Base-by-base conservation (phyloP, 2,113 vertebrate genomes). In the Micromys minutus region DNA sequence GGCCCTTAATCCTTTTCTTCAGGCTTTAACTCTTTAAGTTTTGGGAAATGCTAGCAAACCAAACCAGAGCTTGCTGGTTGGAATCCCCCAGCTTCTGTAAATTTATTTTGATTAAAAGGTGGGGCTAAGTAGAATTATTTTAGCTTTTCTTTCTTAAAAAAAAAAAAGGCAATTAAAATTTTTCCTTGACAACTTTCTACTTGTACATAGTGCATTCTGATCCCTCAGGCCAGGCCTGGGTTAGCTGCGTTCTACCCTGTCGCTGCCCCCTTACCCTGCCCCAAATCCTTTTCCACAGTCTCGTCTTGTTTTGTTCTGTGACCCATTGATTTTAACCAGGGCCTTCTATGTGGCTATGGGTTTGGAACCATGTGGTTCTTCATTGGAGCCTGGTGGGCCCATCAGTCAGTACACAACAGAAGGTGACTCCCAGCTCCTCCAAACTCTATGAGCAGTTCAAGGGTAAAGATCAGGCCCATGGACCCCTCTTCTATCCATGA, bases 101-200 rank as follows among this genome's bases (percentile, higher is more conserved):
- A 83, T 84, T 69, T 11, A 24, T 89, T 89, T 94, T 87, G 75
- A 21, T 55, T 69, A 57, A 93, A 94, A 89, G 57, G 55, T 83
- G 67, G 17, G 65, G 74, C n/a, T 75, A 61, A n/a, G 83, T 80
- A 84, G 92, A 96, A 31, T 57, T 95, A n/a, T 92, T 95, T 4
- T 89, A 83, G 42, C 86, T 65, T 10, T 12, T 63, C 16, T 61
- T 61, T 42, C 4, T 81, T 61, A 29, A 29, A 42, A 63, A 29
- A 29, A 42, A 63, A 72, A 26, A 63, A 10, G 57, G 13, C 42
- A 63, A 45, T 47, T 85, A 36, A 65, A 36, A 36, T 13, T 67
- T 15, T 67, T 47, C 17, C 47, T 85, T 50, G 42, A 85, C 31
- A 67, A 13, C 19, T 67, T 50, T 42, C 19, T 85, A 22, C 29